Evolutionary conservation across 1,140 invertebrate species (phyloP), one percentile per base, ranked within the genome.

Genomic region (Nilaparvata lugens): DNA sequence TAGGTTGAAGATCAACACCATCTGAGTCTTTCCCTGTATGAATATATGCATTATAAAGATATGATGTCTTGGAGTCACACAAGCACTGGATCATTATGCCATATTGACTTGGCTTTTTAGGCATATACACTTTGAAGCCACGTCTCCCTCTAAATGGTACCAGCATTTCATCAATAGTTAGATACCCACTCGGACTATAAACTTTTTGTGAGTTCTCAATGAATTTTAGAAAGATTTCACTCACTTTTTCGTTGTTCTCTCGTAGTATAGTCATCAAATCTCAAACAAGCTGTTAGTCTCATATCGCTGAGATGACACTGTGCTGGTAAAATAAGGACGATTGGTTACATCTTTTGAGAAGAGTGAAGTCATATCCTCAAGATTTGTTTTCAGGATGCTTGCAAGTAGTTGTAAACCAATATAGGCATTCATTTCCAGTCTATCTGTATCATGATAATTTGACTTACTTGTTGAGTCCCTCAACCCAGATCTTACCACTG

Each of bases 51-150:
- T 67, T 70, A 25, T 60, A 60, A 58, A 67, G 69, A 58, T 71
- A 70, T 62, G 45, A 69, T 25, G 58, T 68, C 53, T 63, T 59
- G 6, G 69, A 63, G 62, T 72, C 69, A 35, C 63, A 59, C 23
- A 71, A 40, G 11, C 64, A 61, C 53, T 64, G 60, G 11, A 69
- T 65, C 69, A 75, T 77, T 54, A 77, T 68, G 7, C 74, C 77
- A 61, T 76, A 76, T 62, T 73, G 72, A 13, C 52, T 63, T 13
- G 70, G 72, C 65, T 75, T 78, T 6, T 60, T 61, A 25, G 70
- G 68, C 5, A 75, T 73, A 61, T 74, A 74, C 19, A 71, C 68
- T 38, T 69, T 52, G 61, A 75, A 75, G 23, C 38, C 51, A 58
- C 72, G 72, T 48, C 67, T 62, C 18, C 73, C 73, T 52, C 68